phyloP scores from a whole-genome alignment of 2,113 vertebrate genomes.

The Pomatostomus ruficeps region DNA sequence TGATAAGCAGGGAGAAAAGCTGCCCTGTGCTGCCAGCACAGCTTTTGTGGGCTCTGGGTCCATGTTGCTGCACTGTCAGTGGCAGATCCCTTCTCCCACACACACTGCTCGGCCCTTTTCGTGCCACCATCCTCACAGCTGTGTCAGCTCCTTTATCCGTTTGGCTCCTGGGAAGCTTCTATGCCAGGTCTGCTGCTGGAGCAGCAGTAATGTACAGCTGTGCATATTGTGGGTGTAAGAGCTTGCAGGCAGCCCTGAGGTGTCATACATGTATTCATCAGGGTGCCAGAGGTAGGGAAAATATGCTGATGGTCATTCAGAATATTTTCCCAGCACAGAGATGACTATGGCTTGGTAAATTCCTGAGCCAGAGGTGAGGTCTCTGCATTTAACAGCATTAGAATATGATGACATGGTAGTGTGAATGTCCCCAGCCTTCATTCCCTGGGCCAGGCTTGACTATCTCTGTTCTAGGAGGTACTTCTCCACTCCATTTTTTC shows the following conservation, averaged over 20 bases:
- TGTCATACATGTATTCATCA: background rate
- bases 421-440: background rate
- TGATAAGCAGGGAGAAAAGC: background rate
- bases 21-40: background rate
- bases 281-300: background rate
- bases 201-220: background rate
- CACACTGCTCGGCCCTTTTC: background rate
- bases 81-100: background rate
- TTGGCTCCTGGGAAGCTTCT: background rate
- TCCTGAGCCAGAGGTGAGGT: background rate
- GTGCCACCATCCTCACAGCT: background rate
- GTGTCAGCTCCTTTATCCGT: background rate
- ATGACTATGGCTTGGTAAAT: background rate
- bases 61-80: accelerated
- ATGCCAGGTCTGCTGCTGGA: background rate
- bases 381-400: background rate
- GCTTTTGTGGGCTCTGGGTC: background rate
- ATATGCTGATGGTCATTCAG: background rate
- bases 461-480: background rate
- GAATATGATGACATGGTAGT: background rate
- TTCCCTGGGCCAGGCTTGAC: background rate
- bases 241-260: background rate
- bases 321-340: background rate
- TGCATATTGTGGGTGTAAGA: background rate
- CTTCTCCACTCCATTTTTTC: background rate